Evolutionary conservation across 2,113 vertebrate species (phyloP).

Genomic region (Caretta caretta): DNA sequence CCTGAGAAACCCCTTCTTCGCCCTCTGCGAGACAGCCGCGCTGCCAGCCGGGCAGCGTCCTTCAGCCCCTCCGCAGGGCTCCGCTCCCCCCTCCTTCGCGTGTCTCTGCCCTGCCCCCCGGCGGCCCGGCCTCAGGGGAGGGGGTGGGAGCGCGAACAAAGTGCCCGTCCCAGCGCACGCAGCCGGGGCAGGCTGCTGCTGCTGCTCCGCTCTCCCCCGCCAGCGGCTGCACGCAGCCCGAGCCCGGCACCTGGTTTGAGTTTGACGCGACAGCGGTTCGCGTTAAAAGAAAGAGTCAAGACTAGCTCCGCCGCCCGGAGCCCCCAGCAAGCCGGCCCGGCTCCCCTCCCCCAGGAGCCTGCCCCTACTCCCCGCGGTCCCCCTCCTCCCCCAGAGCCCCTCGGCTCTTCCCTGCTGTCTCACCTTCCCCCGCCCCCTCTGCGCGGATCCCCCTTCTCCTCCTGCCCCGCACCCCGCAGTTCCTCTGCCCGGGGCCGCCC

Average conservation of each 20-base stretch:
- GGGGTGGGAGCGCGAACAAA: background rate
- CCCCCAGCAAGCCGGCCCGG: background rate
- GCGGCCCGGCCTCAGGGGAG: background rate
- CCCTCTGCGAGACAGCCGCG: constrained; percentile 31
- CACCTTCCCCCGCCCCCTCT: constrained; percentile 18
- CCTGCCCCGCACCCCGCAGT: background rate
- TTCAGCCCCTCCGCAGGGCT: background rate
- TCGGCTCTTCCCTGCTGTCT: background rate
- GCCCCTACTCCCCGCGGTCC: background rate
- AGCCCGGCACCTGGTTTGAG: constrained; percentile 35
- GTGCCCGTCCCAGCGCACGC: background rate
- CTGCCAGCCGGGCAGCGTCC: background rate
- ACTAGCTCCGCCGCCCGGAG: background rate
- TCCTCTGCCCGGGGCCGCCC: background rate
- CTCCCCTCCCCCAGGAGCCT: background rate
- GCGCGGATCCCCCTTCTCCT: constrained; percentile 14
- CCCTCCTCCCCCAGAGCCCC: background rate
- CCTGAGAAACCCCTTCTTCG: background rate
- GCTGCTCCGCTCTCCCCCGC: background rate
- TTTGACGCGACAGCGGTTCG: constrained; percentile 16
- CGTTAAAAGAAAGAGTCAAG: background rate
- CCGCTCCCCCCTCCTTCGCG: constrained; percentile 47
- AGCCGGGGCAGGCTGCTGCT: background rate
- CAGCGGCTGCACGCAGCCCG: background rate
- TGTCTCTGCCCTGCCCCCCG: background rate